These are phyloP conservation scores for Margaritifera margaritifera DNA, from an alignment of 2,888 invertebrate species.

Conservation along the genomic window DNA sequence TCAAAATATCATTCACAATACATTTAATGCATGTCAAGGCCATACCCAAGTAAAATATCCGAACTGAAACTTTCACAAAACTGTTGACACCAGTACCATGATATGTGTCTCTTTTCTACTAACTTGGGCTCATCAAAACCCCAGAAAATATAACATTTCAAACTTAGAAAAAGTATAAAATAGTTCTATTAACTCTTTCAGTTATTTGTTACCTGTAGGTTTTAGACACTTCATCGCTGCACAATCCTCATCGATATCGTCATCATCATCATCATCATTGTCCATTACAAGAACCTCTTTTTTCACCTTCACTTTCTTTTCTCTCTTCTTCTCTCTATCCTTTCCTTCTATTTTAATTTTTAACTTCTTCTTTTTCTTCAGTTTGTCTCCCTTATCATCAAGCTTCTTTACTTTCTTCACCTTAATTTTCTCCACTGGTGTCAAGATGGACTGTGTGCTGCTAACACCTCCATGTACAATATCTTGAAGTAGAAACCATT, in stretches of 20 bases:
- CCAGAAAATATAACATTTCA: too few species aligned
- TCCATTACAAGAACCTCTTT: constrained; percentile 41
- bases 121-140: too few species aligned
- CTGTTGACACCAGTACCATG: too few species aligned
- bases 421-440: constrained; percentile 33
- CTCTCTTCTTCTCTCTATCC: constrained; percentile 53
- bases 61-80: too few species aligned
- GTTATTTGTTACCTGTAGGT: constrained; percentile 56
- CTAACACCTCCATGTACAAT: too few species aligned
- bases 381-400: constrained; percentile 41
- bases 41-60: too few species aligned
- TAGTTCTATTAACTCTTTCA: neutral
- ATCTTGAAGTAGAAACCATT: too few species aligned
- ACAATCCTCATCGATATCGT: constrained; percentile 67
- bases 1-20: too few species aligned
- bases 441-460: constrained; percentile 10
- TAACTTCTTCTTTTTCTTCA: constrained; percentile 55
- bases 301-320: constrained; percentile 51
- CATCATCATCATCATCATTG: constrained; percentile 53
- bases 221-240: constrained; percentile 69
- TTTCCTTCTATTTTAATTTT: constrained; percentile 38
- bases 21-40: too few species aligned
- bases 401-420: constrained; percentile 41
- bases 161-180: too few species aligned
- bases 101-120: too few species aligned